Base-by-base conservation (phyloP, 2,797 vertebrate species). In the Hapalemur alaotrensis region DNA sequence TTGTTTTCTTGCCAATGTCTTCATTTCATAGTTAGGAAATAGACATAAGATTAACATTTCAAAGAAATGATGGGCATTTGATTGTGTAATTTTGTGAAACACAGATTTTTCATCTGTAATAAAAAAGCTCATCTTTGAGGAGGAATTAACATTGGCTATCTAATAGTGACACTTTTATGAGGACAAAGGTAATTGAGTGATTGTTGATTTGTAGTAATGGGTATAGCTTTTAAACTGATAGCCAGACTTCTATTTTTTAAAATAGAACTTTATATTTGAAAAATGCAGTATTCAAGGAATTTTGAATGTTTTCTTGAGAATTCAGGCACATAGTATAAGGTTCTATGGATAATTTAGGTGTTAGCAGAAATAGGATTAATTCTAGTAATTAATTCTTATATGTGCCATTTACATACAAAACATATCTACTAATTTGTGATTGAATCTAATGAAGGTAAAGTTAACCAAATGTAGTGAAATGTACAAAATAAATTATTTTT, bases 1-100 rank as follows among this genome's bases (percentile, higher is more conserved):
- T n/a, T 48, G 69, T 67, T 89, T 87, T 80, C 76, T 89, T 94
- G 61, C 18, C 48, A 61, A 78, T 88, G 72, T 93, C n/a, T 89
- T n/a, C 28, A 87, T 90, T 86, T 94, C 20, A 61, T 54, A 32
- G 4, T 88, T 67, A 88, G 13, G 30, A 35, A 84, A 81, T 54
- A 94, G 76, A 83, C 0, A 23, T 22, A 67, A 69, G 32, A 91
- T 79, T 82, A 50, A 72, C 23, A 88, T 67, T 96, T 67, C 48
- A 61, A 75, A 92, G n/a, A 85, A 91, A 80, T 5, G 12, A 87
- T 50, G 67, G 78, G 61, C 4, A 20, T 59, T 25, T 72, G 63
- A 86, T 43, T 87, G n/a, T 35, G 2, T 57, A 92, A 80, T 92
- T 92, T 80, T 92, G 32, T 65, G 52, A 70, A 92, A 82, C 20